Conservation (phyloP, 2,888 invertebrate genomes). For the Sisyra nigra region DNA sequence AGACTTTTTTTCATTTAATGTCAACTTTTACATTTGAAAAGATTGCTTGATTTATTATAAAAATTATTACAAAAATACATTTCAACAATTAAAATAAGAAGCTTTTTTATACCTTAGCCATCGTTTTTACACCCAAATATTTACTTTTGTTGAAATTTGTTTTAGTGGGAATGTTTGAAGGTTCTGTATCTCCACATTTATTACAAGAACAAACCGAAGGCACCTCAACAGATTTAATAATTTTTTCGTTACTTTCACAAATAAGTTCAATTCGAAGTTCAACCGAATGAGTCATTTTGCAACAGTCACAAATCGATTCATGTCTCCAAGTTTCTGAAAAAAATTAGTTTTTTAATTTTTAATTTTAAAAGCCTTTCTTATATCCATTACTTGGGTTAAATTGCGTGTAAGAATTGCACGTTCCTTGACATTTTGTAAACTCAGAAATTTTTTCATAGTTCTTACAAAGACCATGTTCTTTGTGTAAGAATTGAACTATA, state of each 20-base stretch:
- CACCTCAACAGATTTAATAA: conserved; percentile 22
- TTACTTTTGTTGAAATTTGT: not conserved
- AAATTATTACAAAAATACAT: too few species aligned
- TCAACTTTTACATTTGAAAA: too few species aligned
- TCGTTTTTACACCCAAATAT: not conserved
- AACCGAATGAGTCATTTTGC: conserved; percentile 21
- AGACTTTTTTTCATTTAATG: too few species aligned
- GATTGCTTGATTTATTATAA: too few species aligned
- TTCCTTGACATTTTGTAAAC: conserved; percentile 54
- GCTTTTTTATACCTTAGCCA: too few species aligned
- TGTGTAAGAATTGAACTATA: conserved; percentile 31
- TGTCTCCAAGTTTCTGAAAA: conserved; percentile 3
- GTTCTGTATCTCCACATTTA: conserved; percentile 15
- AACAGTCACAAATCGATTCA: conserved; percentile 19
- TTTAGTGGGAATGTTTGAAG: not conserved
- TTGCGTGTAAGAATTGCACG: conserved; percentile 51
- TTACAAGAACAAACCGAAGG: conserved; percentile 25
- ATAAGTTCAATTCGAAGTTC: conserved; percentile 21
- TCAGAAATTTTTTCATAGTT: conserved; percentile 41
- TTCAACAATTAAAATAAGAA: too few species aligned
- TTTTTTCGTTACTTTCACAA: conserved; percentile 23
- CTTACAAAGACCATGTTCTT: conserved; percentile 41
- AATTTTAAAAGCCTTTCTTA: too few species aligned
- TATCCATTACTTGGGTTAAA: conserved; percentile 41
- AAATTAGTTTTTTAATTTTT: too few species aligned